Evolutionary conservation across 2,797 vertebrate genomes (phyloP).

Genomic region (Manis javanica): DNA sequence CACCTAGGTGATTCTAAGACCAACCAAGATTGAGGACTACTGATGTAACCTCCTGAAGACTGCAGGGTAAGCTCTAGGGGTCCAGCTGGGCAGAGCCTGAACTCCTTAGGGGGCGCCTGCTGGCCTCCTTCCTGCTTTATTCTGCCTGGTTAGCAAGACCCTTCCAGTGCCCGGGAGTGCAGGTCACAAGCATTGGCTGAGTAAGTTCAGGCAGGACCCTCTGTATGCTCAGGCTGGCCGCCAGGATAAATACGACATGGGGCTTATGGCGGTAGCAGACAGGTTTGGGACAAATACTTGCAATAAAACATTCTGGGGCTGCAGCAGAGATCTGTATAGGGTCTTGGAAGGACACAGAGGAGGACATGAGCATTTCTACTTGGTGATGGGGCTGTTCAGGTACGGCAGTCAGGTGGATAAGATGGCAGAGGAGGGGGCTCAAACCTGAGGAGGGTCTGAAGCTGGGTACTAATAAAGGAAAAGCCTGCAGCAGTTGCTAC

Average conservation of each 20-base stretch:
- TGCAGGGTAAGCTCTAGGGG: background rate
- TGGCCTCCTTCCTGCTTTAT: background rate
- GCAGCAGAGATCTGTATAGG: background rate
- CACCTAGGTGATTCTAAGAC: background rate
- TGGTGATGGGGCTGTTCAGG: background rate
- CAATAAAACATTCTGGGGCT: background rate
- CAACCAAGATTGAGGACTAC: background rate
- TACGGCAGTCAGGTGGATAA: background rate
- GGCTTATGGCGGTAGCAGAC: background rate
- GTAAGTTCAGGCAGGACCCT: background rate
- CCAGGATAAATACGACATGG: background rate
- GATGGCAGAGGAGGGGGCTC: background rate
- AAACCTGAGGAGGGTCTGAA: background rate
- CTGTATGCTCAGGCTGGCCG: background rate
- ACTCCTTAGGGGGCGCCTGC: background rate
- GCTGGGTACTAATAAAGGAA: background rate
- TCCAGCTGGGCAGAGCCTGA: background rate
- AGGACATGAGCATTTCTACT: background rate
- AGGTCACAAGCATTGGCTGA: background rate
- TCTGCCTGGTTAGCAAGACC: background rate
- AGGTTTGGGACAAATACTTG: background rate
- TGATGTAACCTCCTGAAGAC: background rate
- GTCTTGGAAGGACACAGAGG: background rate
- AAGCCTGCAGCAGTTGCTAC: background rate
- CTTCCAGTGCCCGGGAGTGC: background rate